phyloP scores from a whole-genome alignment of 2,113 vertebrate species.

The Corythoichthys haematopterus region DNA sequence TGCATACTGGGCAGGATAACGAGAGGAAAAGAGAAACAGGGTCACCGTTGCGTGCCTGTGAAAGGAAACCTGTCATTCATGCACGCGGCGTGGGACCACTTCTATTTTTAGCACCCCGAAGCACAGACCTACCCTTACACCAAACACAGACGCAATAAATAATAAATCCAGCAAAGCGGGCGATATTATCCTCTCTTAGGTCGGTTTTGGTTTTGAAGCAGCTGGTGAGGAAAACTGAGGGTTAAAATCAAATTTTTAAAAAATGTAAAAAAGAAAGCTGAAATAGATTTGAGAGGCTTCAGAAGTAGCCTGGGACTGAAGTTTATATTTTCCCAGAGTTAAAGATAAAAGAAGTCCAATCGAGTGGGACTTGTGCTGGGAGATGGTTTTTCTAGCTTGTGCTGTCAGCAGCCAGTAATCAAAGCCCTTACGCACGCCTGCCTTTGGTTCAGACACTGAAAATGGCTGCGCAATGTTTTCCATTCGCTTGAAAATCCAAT shows the following conservation, averaged over 20 bases:
- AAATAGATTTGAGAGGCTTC: slow-evolving; percentile 22
- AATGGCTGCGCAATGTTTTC: not conserved
- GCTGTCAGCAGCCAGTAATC: not conserved
- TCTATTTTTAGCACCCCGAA: slow-evolving; percentile 67
- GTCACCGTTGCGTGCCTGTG: slow-evolving; percentile 51
- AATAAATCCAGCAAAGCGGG: slow-evolving; percentile 55
- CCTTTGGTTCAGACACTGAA: not conserved
- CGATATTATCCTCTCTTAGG: slow-evolving; percentile 47
- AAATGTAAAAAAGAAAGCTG: slow-evolving; percentile 38
- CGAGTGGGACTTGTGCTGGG: not conserved
- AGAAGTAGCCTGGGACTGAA: slow-evolving; percentile 26
- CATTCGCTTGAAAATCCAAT: slow-evolving; percentile 4
- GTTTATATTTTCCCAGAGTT: slow-evolving; percentile 1
- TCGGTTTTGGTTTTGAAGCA: slow-evolving; percentile 50
- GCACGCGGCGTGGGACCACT: slow-evolving; percentile 48
- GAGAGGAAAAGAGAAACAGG: slow-evolving; percentile 43
- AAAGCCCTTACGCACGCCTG: not conserved
- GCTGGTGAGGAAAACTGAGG: slow-evolving; percentile 35
- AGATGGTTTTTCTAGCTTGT: not conserved
- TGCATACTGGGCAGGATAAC: no score
- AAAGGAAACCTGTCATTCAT: slow-evolving; percentile 68
- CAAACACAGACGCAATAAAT: slow-evolving; percentile 62
- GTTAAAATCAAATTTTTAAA: slow-evolving; percentile 26
- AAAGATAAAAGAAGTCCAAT: slow-evolving; percentile 1
- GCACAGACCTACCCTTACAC: slow-evolving; percentile 45